Evolutionary conservation across 2,888 invertebrate genomes (phyloP).

Genomic region (Coremacera marginata): DNA sequence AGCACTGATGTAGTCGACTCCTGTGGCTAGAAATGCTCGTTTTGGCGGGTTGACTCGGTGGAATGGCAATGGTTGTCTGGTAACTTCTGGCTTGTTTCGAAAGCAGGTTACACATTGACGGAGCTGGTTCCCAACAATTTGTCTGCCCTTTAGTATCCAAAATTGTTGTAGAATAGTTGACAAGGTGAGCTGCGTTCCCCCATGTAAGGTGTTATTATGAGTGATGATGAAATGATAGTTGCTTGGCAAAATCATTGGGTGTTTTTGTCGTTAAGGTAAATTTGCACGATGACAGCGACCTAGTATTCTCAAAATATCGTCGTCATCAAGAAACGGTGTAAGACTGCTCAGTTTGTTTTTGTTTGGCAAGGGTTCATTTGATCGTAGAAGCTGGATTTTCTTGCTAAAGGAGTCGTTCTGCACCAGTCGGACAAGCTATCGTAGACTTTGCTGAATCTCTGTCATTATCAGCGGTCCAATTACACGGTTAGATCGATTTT

Average conservation of each 20-base stretch:
- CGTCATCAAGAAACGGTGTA: too few species aligned
- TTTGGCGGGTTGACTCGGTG: background rate
- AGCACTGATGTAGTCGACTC: background rate
- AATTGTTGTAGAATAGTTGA: background rate
- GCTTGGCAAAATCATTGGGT: slow-evolving; percentile 1
- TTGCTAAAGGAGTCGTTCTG: background rate
- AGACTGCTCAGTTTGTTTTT: too few species aligned
- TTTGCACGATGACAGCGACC: background rate
- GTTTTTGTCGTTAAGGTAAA: background rate
- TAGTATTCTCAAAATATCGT: too few species aligned
- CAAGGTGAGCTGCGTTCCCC: background rate
- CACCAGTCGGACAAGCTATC: background rate
- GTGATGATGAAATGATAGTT: background rate
- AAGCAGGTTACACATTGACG: background rate
- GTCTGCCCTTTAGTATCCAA: slow-evolving; percentile 4
- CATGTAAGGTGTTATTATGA: background rate
- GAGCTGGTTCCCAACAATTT: background rate
- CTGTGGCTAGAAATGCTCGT: slow-evolving; percentile 1
- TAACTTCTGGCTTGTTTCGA: background rate
- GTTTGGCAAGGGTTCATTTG: background rate
- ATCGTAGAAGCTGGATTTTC: background rate
- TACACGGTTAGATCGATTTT: background rate
- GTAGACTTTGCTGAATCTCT: background rate
- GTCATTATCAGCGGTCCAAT: background rate
- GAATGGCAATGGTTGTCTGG: background rate